Evolutionary conservation across 2,113 vertebrate genomes (phyloP).

Genomic region (Cyanoramphus novaezelandiae): DNA sequence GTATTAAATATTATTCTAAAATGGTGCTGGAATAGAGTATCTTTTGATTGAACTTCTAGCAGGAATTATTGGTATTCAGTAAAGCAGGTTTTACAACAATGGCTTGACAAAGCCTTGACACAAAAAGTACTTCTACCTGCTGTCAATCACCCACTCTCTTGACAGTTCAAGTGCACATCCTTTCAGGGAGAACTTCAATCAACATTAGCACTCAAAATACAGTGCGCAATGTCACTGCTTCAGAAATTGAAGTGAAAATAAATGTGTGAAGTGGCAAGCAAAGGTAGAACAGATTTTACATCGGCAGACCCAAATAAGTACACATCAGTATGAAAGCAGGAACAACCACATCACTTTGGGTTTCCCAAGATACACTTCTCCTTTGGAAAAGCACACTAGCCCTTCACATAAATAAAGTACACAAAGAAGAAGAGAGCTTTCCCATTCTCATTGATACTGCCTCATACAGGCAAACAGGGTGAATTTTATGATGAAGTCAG

Average conservation of each 20-base stretch:
- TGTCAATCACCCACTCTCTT: constrained; percentile 72
- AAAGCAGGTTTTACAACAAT: constrained; percentile 48
- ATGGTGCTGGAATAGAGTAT: not conserved
- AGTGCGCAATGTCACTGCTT: constrained; percentile 49
- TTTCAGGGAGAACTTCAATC: constrained; percentile 73
- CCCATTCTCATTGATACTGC: rapidly evolving
- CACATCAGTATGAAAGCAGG: not conserved
- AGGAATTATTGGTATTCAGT: constrained; percentile 61
- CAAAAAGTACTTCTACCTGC: constrained; percentile 59
- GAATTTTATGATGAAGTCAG: not conserved
- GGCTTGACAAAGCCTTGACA: constrained; percentile 80
- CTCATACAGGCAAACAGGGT: not conserved
- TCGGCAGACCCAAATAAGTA: not conserved
- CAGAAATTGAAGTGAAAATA: constrained; percentile 38
- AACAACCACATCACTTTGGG: rapidly evolving
- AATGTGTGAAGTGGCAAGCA: constrained; percentile 22
- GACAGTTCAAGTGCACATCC: constrained; percentile 75
- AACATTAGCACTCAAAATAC: constrained; percentile 65
- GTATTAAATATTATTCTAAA: not conserved
- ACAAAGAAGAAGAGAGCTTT: not conserved
- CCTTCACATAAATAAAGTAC: not conserved
- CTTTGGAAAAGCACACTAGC: not conserved
- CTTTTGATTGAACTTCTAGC: constrained; percentile 29
- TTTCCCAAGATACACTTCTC: not conserved
- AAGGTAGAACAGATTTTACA: not conserved